These are phyloP conservation scores for Drosophila pachea DNA, from an alignment of 1,140 invertebrate species.

Conservation along the genomic window DNA sequence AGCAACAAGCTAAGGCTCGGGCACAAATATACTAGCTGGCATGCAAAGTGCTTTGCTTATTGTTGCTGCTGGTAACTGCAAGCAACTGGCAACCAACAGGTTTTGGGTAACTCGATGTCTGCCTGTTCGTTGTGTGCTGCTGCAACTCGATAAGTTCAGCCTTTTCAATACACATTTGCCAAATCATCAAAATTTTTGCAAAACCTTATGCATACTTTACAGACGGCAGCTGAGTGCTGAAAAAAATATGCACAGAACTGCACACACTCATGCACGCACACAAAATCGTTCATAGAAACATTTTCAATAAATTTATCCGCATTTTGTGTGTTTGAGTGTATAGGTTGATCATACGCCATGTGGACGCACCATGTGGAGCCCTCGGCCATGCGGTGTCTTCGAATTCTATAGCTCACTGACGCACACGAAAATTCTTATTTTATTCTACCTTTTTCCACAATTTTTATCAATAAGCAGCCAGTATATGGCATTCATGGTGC, in stretches of 20 bases:
- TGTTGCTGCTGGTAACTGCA: slow-evolving; percentile 12
- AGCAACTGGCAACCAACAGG: slow-evolving; percentile 1
- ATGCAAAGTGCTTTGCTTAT: slow-evolving; percentile 51
- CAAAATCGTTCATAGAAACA: slow-evolving; percentile 52
- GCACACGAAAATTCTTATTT: background rate
- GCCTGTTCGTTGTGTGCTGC: slow-evolving; percentile 18
- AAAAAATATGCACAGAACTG: slow-evolving; percentile 24
- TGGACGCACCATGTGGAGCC: slow-evolving; percentile 36
- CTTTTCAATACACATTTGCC: slow-evolving; percentile 69
- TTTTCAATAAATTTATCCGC: slow-evolving; percentile 75
- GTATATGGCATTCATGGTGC: slow-evolving; percentile 29
- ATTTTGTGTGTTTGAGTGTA: slow-evolving; percentile 47
- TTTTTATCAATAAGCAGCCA: slow-evolving; percentile 27
- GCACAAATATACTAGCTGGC: slow-evolving; percentile 36
- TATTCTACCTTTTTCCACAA: slow-evolving; percentile 46
- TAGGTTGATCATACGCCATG: slow-evolving; percentile 37
- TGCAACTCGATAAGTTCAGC: slow-evolving; percentile 67
- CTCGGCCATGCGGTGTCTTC: slow-evolving; percentile 32
- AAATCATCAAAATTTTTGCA: slow-evolving; percentile 73
- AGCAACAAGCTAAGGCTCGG: slow-evolving; percentile 24
- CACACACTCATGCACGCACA: slow-evolving; percentile 2
- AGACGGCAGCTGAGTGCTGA: slow-evolving; percentile 28
- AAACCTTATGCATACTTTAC: slow-evolving; percentile 55
- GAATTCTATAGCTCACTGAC: slow-evolving; percentile 47
- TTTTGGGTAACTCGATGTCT: background rate